phyloP scores from a whole-genome alignment of 2,888 invertebrate species.

The Spatulosminthurus flaviceps region DNA sequence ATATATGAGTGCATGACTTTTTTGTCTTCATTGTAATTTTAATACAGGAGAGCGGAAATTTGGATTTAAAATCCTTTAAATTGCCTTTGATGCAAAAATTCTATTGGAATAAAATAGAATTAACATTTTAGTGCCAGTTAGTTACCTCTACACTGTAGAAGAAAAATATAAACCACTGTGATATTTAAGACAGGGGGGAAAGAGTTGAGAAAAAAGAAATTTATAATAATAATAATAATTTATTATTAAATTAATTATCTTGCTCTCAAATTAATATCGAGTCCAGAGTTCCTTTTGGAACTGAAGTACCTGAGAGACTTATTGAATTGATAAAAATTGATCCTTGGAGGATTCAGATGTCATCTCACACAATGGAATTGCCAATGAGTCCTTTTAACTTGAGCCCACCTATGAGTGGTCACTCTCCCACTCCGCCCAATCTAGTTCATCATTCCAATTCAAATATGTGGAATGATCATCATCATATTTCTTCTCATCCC shows the following conservation, averaged over 20 bases:
- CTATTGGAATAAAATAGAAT: background rate
- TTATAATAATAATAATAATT: too few relatives aligned
- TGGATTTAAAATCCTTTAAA: too few relatives aligned
- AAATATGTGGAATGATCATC: conserved; percentile 58
- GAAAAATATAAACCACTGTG: too few relatives aligned
- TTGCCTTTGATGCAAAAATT: too few relatives aligned
- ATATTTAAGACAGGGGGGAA: conserved; percentile 3
- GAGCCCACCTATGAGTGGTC: conserved; percentile 68
- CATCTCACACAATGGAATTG: conserved; percentile 56
- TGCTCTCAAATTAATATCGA: too few relatives aligned
- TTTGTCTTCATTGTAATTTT: too few relatives aligned
- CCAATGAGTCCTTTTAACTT: conserved; percentile 83
- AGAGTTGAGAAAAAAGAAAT: too few relatives aligned
- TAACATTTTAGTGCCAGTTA: conserved; percentile 31
- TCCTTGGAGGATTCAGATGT: conserved; percentile 2
- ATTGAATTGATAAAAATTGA: background rate
- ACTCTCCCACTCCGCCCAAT: conserved; percentile 65
- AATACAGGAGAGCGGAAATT: too few relatives aligned
- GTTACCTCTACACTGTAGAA: background rate
- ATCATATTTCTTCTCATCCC: conserved; percentile 47
- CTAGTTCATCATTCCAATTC: conserved; percentile 62
- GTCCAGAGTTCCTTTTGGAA: too few relatives aligned
- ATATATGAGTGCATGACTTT: too few relatives aligned
- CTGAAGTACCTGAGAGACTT: background rate
- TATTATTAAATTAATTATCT: too few relatives aligned